A percentile compares a stretch with the other conserved stretches of the same genome.
phyloP scores from a whole-genome alignment of 23 tunicate genomes.

The Styela clava region DNA sequence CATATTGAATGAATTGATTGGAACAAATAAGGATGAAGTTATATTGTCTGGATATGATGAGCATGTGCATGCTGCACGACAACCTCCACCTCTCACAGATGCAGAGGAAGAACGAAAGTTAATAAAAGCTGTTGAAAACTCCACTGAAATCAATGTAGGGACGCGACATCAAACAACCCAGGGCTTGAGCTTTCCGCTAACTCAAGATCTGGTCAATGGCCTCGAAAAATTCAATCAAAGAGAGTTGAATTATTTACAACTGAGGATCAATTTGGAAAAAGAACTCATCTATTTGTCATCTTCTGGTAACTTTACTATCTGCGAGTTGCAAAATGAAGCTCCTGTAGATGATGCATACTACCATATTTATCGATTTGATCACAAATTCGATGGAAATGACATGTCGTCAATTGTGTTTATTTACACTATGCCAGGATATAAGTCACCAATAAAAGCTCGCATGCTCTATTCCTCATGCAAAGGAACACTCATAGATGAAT shows the following conservation, averaged over 20 bases:
- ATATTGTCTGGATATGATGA: constrained; percentile 60
- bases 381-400: constrained; percentile 49
- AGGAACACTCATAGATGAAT: constrained; percentile 37
- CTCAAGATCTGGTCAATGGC: constrained; percentile 38
- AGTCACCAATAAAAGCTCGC: constrained; percentile 66
- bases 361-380: constrained; percentile 66
- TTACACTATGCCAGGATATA: constrained; percentile 88
- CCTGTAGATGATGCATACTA: constrained; percentile 58
- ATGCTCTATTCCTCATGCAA: constrained; percentile 95
- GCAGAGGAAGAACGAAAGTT: constrained; percentile 68
- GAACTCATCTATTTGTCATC: constrained; percentile 41
- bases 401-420: constrained; percentile 50
- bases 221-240: constrained; percentile 36
- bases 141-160: constrained; percentile 34
- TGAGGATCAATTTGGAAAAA: constrained; percentile 57
- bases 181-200: constrained; percentile 65
- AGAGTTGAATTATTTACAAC: constrained; percentile 54
- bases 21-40: constrained; percentile 45
- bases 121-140: constrained; percentile 50
- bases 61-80: constrained; percentile 31
- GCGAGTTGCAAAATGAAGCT: constrained; percentile 35
- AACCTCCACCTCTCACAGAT: constrained; percentile 83
- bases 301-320: constrained; percentile 34
- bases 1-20: constrained; percentile 54
- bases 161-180: constrained; percentile 71